phyloP scores from a whole-genome alignment of 2,888 invertebrate genomes.

The Stegophylla sp. region DNA sequence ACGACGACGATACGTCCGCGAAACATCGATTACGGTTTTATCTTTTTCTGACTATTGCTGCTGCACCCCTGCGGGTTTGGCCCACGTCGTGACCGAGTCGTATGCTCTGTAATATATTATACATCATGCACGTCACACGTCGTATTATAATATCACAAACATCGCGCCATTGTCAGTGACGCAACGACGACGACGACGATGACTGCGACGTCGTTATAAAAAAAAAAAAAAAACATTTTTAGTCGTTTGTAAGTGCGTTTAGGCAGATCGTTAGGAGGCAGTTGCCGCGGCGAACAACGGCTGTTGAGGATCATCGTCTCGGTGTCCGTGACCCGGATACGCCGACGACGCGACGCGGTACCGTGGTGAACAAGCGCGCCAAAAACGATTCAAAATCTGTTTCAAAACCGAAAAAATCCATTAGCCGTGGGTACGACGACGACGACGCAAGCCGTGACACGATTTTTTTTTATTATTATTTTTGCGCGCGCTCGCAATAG shows the following conservation, averaged over 20 bases:
- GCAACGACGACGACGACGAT: conserved; percentile 36
- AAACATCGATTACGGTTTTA: conserved; percentile 1
- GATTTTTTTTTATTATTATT: conserved; percentile 22
- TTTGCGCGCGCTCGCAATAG: conserved; percentile 15
- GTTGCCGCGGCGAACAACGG: conserved; percentile 24
- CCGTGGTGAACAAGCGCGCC: conserved; percentile 35
- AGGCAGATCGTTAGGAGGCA: conserved; percentile 37
- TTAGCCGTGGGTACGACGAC: conserved; percentile 34
- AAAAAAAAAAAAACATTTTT: conserved; percentile 29
- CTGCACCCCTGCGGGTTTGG: conserved; percentile 31
- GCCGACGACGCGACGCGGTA: no score
- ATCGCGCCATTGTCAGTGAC: background rate
- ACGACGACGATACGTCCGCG: background rate
- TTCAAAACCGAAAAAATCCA: conserved; percentile 54
- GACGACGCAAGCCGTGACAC: conserved; percentile 47
- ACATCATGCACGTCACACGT: no score
- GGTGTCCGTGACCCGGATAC: conserved; percentile 56
- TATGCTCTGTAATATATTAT: background rate
- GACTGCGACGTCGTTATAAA: conserved; percentile 26
- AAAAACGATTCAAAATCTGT: conserved; percentile 46
- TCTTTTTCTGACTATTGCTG: background rate
- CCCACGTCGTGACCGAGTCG: conserved; percentile 13
- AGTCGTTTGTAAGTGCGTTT: conserved; percentile 44
- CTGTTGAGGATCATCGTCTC: conserved; percentile 38
- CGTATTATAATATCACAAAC: background rate